Evolutionary conservation across 2,113 vertebrate genomes (phyloP).

Genomic region (Catharus fuscescens): DNA sequence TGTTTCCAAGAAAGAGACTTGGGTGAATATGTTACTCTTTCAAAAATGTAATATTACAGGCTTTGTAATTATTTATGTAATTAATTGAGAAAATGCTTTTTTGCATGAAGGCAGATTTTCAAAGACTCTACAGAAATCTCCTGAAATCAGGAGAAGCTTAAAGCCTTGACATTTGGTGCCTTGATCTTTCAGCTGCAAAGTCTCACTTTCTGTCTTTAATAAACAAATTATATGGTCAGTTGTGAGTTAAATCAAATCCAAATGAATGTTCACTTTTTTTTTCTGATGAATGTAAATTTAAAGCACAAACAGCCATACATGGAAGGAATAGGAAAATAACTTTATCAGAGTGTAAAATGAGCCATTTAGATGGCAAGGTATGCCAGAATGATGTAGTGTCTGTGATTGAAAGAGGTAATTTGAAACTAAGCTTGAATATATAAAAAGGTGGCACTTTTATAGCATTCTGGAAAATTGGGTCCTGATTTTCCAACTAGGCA

Average conservation of each 20-base stretch:
- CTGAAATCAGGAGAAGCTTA: background rate
- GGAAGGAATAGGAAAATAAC: background rate
- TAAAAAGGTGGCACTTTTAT: slow-evolving; percentile 41
- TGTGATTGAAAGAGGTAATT: slow-evolving; percentile 41
- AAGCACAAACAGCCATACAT: background rate
- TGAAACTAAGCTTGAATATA: slow-evolving; percentile 27
- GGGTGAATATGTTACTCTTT: background rate
- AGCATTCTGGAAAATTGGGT: slow-evolving; percentile 29
- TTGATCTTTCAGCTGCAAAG: background rate
- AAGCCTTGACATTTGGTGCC: background rate
- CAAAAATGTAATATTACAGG: background rate
- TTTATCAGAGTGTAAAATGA: background rate
- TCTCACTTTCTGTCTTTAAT: background rate
- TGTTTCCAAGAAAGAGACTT: background rate
- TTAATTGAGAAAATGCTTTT: background rate
- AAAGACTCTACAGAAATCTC: background rate
- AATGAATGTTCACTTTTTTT: background rate
- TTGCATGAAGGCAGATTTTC: background rate
- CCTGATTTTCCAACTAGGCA: slow-evolving; percentile 21
- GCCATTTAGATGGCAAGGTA: background rate
- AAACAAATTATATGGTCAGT: background rate
- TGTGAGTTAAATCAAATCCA: background rate
- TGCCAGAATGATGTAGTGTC: slow-evolving; percentile 38
- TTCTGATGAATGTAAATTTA: background rate
- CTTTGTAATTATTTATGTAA: background rate